A percentile compares a stretch with the other conserved stretches of the same genome.
These are phyloP conservation scores for Anhinga rufa DNA, from an alignment of 2,113 vertebrate species.

Conservation along the genomic window DNA sequence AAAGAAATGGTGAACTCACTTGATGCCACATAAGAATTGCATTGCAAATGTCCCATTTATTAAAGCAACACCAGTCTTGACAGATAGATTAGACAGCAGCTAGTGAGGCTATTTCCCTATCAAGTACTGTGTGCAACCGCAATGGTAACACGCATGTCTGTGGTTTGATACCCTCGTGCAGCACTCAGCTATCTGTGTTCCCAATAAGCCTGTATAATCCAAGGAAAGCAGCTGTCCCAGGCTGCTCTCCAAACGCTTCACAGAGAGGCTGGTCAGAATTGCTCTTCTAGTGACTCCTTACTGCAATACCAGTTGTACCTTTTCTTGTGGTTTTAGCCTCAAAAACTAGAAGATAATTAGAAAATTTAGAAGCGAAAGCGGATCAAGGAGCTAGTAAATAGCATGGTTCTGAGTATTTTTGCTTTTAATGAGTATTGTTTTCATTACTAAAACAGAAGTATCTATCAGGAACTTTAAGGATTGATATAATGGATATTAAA, in stretches of 20 bases:
- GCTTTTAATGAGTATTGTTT: neutral
- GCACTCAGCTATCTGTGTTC: neutral
- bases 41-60: neutral
- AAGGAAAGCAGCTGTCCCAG: neutral
- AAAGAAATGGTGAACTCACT: neutral
- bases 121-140: neutral
- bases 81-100: neutral
- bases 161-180: neutral
- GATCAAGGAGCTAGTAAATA: neutral
- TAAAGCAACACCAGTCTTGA: neutral
- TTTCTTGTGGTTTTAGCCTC: neutral
- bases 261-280: neutral
- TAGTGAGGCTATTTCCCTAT: neutral
- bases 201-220: neutral
- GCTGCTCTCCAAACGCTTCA: neutral
- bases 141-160: accelerated
- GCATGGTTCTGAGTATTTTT: neutral
- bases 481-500: neutral
- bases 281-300: neutral
- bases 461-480: neutral
- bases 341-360: neutral
- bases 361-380: neutral
- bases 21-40: neutral
- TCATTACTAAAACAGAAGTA: neutral
- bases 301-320: neutral